These are phyloP conservation scores for Tupiocoris notatus DNA, from an alignment of 2,888 invertebrate genomes.

Conservation along the genomic window DNA sequence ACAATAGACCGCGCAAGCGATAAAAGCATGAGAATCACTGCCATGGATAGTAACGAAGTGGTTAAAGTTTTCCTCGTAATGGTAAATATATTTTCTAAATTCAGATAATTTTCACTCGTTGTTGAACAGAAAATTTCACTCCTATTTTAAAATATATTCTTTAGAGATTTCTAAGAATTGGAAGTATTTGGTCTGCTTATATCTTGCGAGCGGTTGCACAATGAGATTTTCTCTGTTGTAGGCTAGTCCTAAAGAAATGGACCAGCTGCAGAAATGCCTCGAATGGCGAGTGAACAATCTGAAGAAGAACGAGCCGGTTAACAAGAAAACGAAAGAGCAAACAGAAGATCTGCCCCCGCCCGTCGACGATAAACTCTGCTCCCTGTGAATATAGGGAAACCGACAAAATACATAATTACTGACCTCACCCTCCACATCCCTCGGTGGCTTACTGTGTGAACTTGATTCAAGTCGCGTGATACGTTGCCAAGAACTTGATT, in stretches of 20 bases:
- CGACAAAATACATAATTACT: background rate
- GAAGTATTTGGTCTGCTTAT: background rate
- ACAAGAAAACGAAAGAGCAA: slow-evolving; percentile 39
- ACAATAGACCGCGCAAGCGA: slow-evolving; percentile 81
- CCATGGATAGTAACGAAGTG: slow-evolving; percentile 76
- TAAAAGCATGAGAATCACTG: slow-evolving; percentile 85
- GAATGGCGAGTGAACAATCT: slow-evolving; percentile 59
- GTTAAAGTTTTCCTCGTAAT: slow-evolving; percentile 84
- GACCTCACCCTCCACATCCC: background rate
- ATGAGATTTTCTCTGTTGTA: slow-evolving; percentile 52
- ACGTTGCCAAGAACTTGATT: background rate
- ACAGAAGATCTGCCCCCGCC: slow-evolving; percentile 21
- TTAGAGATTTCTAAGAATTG: too few relatives aligned
- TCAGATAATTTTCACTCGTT: too few relatives aligned
- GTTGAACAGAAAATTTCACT: too few relatives aligned
- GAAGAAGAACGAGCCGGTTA: slow-evolving; percentile 45
- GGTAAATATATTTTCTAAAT: too few relatives aligned
- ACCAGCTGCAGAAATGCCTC: slow-evolving; percentile 64
- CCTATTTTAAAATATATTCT: too few relatives aligned
- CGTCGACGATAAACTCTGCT: slow-evolving; percentile 13
- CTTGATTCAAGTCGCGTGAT: background rate
- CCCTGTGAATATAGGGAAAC: background rate
- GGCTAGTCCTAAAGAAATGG: slow-evolving; percentile 69
- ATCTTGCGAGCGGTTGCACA: background rate
- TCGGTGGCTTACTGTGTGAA: background rate